Base-by-base conservation (phyloP, 2,797 vertebrate genomes). In the Phalanger gymnotis region DNA sequence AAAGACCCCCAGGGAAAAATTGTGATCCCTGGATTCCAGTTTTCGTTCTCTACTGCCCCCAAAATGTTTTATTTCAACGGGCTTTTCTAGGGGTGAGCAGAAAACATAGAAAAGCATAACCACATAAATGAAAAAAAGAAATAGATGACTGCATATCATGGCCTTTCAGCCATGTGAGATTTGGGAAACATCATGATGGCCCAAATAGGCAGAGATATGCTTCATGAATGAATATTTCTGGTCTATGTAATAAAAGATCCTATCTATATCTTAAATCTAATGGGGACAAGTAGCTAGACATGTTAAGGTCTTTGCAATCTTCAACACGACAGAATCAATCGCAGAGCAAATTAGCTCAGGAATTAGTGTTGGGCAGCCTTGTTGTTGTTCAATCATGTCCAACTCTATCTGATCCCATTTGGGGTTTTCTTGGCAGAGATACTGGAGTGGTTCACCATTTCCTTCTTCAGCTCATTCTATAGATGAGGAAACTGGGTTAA, bases 341-440 rank as follows among this genome's bases (percentile, higher is more conserved):
- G 96, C 96, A 91, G 98, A 94, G 92, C 55, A 98, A 97, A 98
- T 98, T 94, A 98, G 96, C 95, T 97, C 92, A 95, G 58, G 94
- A 97, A 96, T 90, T 55, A 94, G 95, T 97, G 81, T 95, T 94
- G 95, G n/a, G 57, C 66, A 96, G 94, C n/a, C n/a, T 40, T 25
- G n/a, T 66, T 57, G 28, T 13, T 66, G 58, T 73, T 73, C n/a
- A 40, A 19, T 73, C 66, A 73, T 40, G 66, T 73, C 19, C 16
- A 40, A 73, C 19, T 40, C 66, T 40, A 40, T 9, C 0, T 73
- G n/a, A 73, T 19, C 14, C 66, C n/a, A 73, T 73, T 73, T 40
- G 19, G 66, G n/a, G 19, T 73, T 73, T 73, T 40, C 66, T 73
- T 73, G 66, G n/a, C n/a, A 40, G 66, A 73, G n/a, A 40, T 73